These are phyloP conservation scores for Spongilla lacustris DNA, from an alignment of 37 sponge, comb jelly and placozoan species.

Conservation along the genomic window DNA sequence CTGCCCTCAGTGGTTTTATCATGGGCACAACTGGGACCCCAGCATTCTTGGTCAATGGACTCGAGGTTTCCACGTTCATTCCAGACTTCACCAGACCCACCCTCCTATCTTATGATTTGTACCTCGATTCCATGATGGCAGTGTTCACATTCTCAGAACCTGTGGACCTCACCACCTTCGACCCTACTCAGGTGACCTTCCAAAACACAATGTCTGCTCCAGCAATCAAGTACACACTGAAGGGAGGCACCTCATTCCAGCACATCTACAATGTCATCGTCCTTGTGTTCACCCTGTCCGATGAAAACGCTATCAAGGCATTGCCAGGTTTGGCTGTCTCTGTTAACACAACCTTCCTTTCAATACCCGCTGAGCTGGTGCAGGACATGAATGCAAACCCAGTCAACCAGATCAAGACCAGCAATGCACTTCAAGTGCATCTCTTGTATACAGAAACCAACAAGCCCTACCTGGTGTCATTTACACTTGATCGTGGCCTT, in stretches of 20 bases:
- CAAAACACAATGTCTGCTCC: conserved; percentile 36
- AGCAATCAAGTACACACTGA: conserved; percentile 43
- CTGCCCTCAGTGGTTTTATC: conserved; percentile 73
- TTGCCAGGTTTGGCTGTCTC: conserved; percentile 48
- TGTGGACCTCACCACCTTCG: conserved; percentile 71
- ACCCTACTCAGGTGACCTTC: conserved; percentile 78
- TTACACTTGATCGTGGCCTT: conserved; percentile 47
- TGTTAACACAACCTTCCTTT: conserved; percentile 68
- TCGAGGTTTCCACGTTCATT: conserved; percentile 63
- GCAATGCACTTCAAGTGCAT: conserved; percentile 42
- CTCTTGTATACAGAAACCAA: conserved; percentile 58
- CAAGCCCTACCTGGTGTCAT: conserved; percentile 61
- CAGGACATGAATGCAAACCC: conserved; percentile 86
- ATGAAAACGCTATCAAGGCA: conserved; percentile 61
- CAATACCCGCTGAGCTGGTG: conserved; percentile 71
- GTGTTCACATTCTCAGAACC: conserved; percentile 83
- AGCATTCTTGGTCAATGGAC: conserved; percentile 45
- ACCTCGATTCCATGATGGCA: conserved; percentile 64
- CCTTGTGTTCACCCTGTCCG: conserved; percentile 38
- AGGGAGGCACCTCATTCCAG: conserved; percentile 55
- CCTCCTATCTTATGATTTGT: conserved; percentile 59
- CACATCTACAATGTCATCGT: conserved; percentile 46
- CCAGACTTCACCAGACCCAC: conserved; percentile 78
- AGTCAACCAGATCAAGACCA: conserved; percentile 56
- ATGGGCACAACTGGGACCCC: conserved; percentile 60